phyloP scores from a whole-genome alignment of 92 coral and sea anemone genomes.

The Virgularia gustaviana region DNA sequence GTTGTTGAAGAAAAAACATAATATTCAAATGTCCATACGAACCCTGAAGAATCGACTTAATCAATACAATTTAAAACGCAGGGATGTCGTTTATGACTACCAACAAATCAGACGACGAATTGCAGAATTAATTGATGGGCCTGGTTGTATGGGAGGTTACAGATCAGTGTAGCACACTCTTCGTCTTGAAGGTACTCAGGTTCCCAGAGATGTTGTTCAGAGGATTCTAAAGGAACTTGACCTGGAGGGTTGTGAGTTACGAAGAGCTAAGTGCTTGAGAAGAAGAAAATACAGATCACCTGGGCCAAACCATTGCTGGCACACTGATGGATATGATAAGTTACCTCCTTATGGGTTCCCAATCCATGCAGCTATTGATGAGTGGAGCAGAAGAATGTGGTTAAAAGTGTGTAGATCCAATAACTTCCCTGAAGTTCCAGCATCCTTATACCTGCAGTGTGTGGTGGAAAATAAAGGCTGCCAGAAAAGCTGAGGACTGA shows the following conservation, averaged over 20 bases:
- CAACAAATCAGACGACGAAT: conserved; percentile 4
- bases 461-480: conserved; percentile 1
- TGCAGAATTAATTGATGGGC: conserved; percentile 14
- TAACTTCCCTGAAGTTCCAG: conserved; percentile 14
- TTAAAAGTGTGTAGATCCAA: conserved; percentile 20
- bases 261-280: conserved; percentile 12
- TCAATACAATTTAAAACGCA: conserved; percentile 4
- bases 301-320: conserved; percentile 24
- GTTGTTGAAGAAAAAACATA: conserved; percentile 18
- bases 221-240: conserved; percentile 10
- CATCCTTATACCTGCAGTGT: conserved; percentile 22
- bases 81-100: conserved; percentile 21
- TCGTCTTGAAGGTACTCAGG: conserved; percentile 22
- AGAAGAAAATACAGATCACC: conserved; percentile 20
- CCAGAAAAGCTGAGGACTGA: conserved; percentile 19
- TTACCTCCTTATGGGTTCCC: neutral
- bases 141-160: conserved; percentile 30
- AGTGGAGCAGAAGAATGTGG: conserved; percentile 27
- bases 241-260: conserved; percentile 27
- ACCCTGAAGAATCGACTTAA: conserved; percentile 19
- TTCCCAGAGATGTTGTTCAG: conserved; percentile 27
- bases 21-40: conserved; percentile 18
- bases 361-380: conserved; percentile 16
- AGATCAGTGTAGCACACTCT: conserved; percentile 22
- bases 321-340: conserved; percentile 16